phyloP scores from a whole-genome alignment of 1,140 invertebrate genomes.

The Diorhabda sublineata region DNA sequence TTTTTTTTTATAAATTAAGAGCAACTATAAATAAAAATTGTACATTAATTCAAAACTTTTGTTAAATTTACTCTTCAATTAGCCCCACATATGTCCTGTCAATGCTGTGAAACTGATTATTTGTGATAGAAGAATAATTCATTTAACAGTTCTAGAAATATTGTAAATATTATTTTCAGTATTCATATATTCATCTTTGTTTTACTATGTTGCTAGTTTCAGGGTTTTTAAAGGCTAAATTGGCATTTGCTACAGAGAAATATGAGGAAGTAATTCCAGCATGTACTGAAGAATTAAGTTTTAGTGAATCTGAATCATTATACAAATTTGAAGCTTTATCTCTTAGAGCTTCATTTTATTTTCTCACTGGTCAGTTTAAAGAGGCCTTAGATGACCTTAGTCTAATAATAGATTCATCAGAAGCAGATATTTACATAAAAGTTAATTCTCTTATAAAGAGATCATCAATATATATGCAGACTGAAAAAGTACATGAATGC shows the following conservation, averaged over 20 bases:
- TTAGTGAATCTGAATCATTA: constrained; percentile 52
- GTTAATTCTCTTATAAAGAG: constrained; percentile 89
- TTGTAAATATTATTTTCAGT: too few species aligned
- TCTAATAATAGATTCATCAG: constrained; percentile 57
- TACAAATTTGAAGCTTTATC: constrained; percentile 65
- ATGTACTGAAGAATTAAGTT: constrained; percentile 77
- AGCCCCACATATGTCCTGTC: too few species aligned
- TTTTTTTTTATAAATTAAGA: too few species aligned
- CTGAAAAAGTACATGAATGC: constrained; percentile 67
- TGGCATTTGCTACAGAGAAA: constrained; percentile 62
- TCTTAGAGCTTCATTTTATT: constrained; percentile 77
- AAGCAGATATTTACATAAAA: constrained; percentile 58
- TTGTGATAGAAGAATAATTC: too few species aligned
- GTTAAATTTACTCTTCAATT: too few species aligned
- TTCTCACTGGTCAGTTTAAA: constrained; percentile 68
- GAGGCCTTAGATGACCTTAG: constrained; percentile 69
- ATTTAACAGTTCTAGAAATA: too few species aligned
- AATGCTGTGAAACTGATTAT: too few species aligned
- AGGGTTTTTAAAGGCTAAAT: constrained; percentile 63
- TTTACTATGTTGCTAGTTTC: constrained; percentile 32
- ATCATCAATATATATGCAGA: constrained; percentile 76
- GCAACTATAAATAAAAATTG: too few species aligned
- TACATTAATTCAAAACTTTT: too few species aligned
- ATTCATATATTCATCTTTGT: not conserved
- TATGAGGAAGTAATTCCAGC: constrained; percentile 75